Percentiles rank a stretch among this genome's conserved stretches.
Conservation (phyloP, 2,797 vertebrate genomes). For the Sarcoramphus papa region DNA sequence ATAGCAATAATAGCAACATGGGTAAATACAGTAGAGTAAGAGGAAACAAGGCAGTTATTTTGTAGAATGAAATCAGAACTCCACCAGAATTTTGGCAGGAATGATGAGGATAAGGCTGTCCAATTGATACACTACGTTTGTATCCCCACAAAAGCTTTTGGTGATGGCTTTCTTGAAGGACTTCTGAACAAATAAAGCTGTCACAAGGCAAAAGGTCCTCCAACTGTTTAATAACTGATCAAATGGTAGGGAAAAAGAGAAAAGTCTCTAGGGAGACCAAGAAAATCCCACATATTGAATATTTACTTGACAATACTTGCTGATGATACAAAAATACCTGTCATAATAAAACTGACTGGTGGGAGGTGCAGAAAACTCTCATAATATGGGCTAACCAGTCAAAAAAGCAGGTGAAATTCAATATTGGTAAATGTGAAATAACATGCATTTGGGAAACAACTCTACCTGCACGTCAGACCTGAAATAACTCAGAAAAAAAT, state of each 20-base stretch:
- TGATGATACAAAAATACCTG: not conserved
- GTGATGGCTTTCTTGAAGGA: not conserved
- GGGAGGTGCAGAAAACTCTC: not conserved
- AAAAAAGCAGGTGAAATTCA: not conserved
- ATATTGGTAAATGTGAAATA: not conserved
- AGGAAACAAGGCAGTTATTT: not conserved
- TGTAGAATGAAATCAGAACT: not conserved
- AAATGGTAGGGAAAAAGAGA: not conserved
- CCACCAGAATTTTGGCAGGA: not conserved
- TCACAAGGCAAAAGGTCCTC: not conserved
- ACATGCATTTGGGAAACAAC: not conserved
- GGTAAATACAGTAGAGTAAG: not conserved
- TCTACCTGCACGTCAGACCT: not conserved
- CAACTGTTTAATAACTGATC: not conserved
- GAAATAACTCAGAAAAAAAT: not conserved
- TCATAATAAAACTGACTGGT: not conserved
- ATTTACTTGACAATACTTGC: not conserved
- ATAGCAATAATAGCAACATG: not conserved
- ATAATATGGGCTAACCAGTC: not conserved
- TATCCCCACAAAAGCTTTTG: not conserved
- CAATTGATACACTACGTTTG: not conserved
- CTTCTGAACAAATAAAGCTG: not conserved
- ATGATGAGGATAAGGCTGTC: not conserved
- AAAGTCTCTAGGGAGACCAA: not conserved
- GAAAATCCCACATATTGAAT: not conserved